Conservation (phyloP, 2,113 vertebrate genomes). For the Amphilophus citrinellus region DNA sequence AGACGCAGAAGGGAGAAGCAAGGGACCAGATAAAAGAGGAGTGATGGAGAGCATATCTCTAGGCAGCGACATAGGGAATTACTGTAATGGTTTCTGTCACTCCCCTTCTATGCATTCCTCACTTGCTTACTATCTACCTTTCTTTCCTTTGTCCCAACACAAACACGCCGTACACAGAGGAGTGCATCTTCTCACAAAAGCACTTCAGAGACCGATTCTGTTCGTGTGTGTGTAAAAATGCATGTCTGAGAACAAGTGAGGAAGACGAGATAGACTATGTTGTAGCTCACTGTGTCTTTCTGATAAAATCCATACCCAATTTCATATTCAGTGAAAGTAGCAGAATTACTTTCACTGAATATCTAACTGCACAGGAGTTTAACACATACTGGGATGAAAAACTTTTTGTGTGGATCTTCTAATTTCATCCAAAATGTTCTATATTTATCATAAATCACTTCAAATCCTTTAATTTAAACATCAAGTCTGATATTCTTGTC, state of each 20-base stretch:
- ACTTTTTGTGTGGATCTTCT: neutral
- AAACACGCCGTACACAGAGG: conserved; percentile 55
- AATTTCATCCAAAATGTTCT: neutral
- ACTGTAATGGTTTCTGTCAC: conserved; percentile 74
- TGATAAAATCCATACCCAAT: conserved; percentile 15
- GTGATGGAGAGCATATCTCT: conserved; percentile 66
- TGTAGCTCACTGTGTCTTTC: neutral
- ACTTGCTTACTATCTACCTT: conserved; percentile 39
- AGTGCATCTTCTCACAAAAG: conserved; percentile 50
- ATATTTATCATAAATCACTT: neutral
- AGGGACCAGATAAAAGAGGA: conserved; percentile 64
- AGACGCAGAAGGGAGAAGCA: conserved; percentile 44
- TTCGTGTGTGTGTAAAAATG: conserved; percentile 1
- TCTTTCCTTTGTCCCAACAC: conserved; percentile 59
- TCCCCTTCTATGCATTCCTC: conserved; percentile 57
- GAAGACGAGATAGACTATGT: neutral
- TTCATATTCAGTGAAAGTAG: conserved; percentile 11
- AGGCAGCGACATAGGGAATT: conserved; percentile 66
- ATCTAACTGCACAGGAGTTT: neutral
- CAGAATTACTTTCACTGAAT: neutral
- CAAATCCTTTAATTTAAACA: neutral
- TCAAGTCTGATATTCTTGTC: neutral
- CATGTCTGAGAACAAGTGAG: neutral
- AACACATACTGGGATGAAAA: neutral
- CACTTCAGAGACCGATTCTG: conserved; percentile 51